Evolutionary conservation across 2,888 invertebrate genomes (phyloP).

Genomic region (Corbicula japonica): DNA sequence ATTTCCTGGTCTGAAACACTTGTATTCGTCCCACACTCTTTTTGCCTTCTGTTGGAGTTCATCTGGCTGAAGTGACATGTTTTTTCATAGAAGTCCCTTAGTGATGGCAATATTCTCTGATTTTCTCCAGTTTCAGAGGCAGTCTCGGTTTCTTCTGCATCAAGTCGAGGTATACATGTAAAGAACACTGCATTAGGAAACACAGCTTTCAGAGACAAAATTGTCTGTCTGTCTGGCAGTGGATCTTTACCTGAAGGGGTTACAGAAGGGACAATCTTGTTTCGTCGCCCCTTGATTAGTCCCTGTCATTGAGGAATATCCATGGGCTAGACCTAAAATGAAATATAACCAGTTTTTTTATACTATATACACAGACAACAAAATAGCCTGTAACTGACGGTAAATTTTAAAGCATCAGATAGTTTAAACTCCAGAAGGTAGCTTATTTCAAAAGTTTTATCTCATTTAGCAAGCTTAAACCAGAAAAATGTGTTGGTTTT

Average conservation of each 20-base stretch:
- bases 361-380: too few relatives aligned
- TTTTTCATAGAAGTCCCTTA: conserved; percentile 8
- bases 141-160: conserved; percentile 5
- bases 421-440: too few relatives aligned
- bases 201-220: not conserved
- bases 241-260: conserved; percentile 7
- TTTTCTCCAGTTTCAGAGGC: conserved; percentile 1
- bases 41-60: too few relatives aligned
- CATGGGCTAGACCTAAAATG: conserved; percentile 16
- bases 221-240: conserved; percentile 10
- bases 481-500: too few relatives aligned
- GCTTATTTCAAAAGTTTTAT: too few relatives aligned
- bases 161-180: not conserved
- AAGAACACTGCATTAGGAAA: conserved; percentile 23
- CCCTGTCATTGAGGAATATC: conserved; percentile 1
- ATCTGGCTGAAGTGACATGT: too few relatives aligned
- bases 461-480: too few relatives aligned
- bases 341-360: too few relatives aligned
- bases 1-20: conserved; percentile 17
- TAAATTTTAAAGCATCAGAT: too few relatives aligned
- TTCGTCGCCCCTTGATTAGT: conserved; percentile 3
- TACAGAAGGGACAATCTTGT: not conserved
- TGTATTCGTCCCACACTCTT: not conserved
- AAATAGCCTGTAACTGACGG: too few relatives aligned
- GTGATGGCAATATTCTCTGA: not conserved